Percentiles rank a stretch among this genome's conserved stretches.
Evolutionary conservation across 2,797 vertebrate genomes (phyloP).

Genomic region (Crocodylus rhombifer): DNA sequence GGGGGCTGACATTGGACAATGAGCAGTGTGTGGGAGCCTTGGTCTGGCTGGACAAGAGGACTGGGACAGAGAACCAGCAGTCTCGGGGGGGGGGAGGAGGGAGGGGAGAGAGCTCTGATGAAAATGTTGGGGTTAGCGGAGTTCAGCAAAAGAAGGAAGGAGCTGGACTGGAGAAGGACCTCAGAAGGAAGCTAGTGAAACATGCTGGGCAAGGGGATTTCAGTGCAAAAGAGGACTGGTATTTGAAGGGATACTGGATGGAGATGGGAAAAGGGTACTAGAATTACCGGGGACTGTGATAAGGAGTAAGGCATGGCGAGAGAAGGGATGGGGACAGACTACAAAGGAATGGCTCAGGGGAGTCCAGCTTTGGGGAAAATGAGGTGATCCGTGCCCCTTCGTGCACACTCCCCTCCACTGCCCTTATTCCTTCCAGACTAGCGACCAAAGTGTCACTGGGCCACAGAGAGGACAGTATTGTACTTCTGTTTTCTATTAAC

Average conservation of each 20-base stretch:
- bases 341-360: no score
- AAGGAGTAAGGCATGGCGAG: background rate
- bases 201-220: background rate
- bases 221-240: background rate
- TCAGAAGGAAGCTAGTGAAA: no score
- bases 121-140: no score
- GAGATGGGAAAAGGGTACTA: background rate
- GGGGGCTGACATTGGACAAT: no score
- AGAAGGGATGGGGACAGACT: background rate
- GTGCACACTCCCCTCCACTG: background rate
- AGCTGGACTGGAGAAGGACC: no score
- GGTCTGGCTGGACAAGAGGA: background rate
- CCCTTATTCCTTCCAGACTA: no score
- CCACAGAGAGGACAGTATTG: no score
- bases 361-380: background rate
- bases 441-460: no score
- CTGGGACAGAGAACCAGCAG: background rate
- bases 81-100: background rate
- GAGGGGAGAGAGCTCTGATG: background rate
- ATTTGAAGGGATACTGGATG: background rate
- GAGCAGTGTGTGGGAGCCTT: background rate
- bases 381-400: background rate
- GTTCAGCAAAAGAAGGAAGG: no score
- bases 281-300: background rate
- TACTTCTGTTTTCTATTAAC: no score